Evolutionary conservation across 2,888 invertebrate genomes (phyloP), one percentile per base, ranked within the genome.

Genomic region (Orchestes rusci): DNA sequence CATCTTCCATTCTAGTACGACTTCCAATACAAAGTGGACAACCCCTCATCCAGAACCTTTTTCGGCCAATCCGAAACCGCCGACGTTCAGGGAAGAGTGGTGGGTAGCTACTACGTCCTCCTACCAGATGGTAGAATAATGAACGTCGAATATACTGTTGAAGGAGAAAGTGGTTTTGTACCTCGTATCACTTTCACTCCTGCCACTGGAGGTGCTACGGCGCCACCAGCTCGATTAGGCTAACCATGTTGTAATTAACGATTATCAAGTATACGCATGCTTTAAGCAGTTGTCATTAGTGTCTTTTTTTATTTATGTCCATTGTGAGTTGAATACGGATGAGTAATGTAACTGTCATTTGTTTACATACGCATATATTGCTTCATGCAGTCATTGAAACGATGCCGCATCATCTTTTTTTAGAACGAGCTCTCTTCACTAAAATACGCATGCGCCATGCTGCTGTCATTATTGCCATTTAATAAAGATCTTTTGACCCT

Each of bases 11-110:
- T 67, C 47, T 71, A 84, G 84, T 83, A 82, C 59, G 77, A 81
- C 64, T 83, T 79, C 67, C 74, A 81, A 66, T 84, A 82, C 65
- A 80, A 81, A 66, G 83, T 84, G 17, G 80, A 82, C 61, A 82
- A 82, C 62, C 74, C 76, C 53, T 79, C 80, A 56, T 79, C 80
- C 53, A 71, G 75, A 44, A 73, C 80, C 33, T 81, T 73, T 68
- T 82, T 79, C 64, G 82, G 82, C 7, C 80, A 81, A 50, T 79
- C 78, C 56, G 82, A 83, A 69, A 66, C 70, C 19, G 81, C 80
- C 2, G 80, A 81, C 55, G 75, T 73, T 3, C 69, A 72, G 54
- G 82, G 82, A 52, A 75, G 78, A 55, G 73, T 74, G 32, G 70
- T 76, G 42, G 84, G 84, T 16, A 77, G 75, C 19, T 84, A 82